phyloP scores from a whole-genome alignment of 2,797 vertebrate species.

The Sarcoramphus papa region DNA sequence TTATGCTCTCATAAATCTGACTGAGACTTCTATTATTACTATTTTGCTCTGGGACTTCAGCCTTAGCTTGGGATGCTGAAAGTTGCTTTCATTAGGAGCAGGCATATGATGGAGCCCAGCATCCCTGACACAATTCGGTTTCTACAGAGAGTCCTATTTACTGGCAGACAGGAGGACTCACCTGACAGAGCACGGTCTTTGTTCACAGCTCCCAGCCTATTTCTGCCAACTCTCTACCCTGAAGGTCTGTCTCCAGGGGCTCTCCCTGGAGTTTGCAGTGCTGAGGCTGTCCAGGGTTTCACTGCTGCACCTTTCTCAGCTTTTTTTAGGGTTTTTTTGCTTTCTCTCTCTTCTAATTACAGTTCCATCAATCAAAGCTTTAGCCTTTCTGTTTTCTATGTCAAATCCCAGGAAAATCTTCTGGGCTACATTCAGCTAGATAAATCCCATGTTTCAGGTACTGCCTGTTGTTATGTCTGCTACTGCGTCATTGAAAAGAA shows the following conservation, averaged over 20 bases:
- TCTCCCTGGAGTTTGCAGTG: not conserved
- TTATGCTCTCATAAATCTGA: not conserved
- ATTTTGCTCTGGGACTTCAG: not conserved
- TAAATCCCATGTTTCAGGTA: not conserved
- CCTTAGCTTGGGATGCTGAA: not conserved
- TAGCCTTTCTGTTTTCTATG: not conserved
- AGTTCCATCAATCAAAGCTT: not conserved
- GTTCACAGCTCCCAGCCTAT: not conserved
- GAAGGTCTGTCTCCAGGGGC: not conserved
- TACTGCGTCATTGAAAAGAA: not conserved
- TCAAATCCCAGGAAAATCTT: not conserved
- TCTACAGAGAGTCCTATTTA: not conserved
- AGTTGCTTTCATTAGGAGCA: not conserved
- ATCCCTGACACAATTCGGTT: not conserved
- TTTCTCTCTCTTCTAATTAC: not conserved
- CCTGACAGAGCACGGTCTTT: not conserved
- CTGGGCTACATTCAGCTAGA: not conserved
- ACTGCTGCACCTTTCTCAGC: not conserved
- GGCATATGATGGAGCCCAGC: not conserved
- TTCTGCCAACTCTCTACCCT: not conserved
- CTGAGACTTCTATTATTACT: not conserved
- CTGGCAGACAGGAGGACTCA: not conserved
- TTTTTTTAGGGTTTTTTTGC: not conserved
- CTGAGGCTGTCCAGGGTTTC: not conserved
- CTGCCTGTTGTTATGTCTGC: not conserved